Conservation (phyloP, 2,797 vertebrate genomes). For the Allobates femoralis region DNA sequence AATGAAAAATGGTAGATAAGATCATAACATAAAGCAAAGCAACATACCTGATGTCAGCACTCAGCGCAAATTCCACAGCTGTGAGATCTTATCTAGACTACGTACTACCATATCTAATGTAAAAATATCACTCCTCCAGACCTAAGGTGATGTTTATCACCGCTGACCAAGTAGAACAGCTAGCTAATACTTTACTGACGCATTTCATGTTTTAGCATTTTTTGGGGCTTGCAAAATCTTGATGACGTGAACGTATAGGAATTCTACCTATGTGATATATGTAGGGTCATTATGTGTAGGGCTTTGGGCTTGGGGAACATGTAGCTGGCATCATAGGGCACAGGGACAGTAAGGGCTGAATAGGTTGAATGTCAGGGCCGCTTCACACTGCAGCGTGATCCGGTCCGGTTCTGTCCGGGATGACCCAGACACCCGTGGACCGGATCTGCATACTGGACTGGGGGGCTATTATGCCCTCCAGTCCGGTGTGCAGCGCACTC, state of each 20-base stretch:
- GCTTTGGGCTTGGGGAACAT: too few species aligned
- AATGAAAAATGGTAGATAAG: conserved; percentile 20
- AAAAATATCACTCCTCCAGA: neutral
- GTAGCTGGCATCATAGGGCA: too few species aligned
- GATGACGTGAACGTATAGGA: neutral
- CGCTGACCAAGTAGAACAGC: conserved; percentile 1
- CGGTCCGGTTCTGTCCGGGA: too few species aligned
- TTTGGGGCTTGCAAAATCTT: neutral
- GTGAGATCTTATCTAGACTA: neutral
- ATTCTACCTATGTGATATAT: neutral
- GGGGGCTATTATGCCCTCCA: too few species aligned
- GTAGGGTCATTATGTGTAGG: too few species aligned
- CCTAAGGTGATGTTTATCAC: neutral
- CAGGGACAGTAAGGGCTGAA: too few species aligned
- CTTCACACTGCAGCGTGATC: too few species aligned
- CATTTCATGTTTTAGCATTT: neutral
- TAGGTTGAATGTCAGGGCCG: too few species aligned
- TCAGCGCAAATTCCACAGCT: neutral
- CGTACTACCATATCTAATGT: neutral
- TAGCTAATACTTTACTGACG: neutral
- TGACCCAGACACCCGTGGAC: too few species aligned
- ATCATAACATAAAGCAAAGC: neutral
- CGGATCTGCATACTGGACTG: too few species aligned
- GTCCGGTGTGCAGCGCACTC: too few species aligned
- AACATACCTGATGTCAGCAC: neutral